These are phyloP conservation scores for Heliconius hewitsoni DNA, from an alignment of 1,140 invertebrate genomes.

Conservation along the genomic window DNA sequence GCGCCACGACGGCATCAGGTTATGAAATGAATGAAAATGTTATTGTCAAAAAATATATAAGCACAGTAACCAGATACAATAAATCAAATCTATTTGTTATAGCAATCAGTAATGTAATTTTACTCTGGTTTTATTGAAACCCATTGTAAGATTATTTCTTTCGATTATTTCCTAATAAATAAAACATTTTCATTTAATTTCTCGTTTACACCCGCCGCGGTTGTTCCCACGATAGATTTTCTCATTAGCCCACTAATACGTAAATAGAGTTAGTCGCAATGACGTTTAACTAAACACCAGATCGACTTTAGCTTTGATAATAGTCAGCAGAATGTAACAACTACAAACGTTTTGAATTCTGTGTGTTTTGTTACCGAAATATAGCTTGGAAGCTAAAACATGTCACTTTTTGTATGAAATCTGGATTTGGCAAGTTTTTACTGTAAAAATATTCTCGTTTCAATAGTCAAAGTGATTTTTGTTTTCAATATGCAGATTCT, in stretches of 20 bases:
- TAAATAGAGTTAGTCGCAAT: constrained; percentile 10
- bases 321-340: not conserved
- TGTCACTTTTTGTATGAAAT: constrained; percentile 15
- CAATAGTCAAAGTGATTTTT: constrained; percentile 1
- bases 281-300: constrained; percentile 23
- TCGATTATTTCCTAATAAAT: too few relatives aligned
- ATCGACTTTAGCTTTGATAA: constrained; percentile 18
- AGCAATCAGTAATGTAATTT: too few relatives aligned
- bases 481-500: not conserved
- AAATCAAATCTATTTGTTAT: too few relatives aligned
- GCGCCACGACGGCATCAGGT: too few relatives aligned
- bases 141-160: too few relatives aligned
- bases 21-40: too few relatives aligned
- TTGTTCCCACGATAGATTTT: constrained; percentile 10
- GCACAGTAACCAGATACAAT: too few relatives aligned
- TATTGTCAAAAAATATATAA: too few relatives aligned
- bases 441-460: not conserved
- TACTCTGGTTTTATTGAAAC: too few relatives aligned
- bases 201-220: not conserved
- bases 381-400: not conserved
- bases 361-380: not conserved
- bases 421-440: constrained; percentile 16
- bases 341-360: not conserved
- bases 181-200: too few relatives aligned
- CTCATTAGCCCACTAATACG: constrained; percentile 13